Evolutionary conservation across 2,888 invertebrate species (phyloP), one percentile per base, ranked within the genome.

Genomic region (Cheilosia impressa): DNA sequence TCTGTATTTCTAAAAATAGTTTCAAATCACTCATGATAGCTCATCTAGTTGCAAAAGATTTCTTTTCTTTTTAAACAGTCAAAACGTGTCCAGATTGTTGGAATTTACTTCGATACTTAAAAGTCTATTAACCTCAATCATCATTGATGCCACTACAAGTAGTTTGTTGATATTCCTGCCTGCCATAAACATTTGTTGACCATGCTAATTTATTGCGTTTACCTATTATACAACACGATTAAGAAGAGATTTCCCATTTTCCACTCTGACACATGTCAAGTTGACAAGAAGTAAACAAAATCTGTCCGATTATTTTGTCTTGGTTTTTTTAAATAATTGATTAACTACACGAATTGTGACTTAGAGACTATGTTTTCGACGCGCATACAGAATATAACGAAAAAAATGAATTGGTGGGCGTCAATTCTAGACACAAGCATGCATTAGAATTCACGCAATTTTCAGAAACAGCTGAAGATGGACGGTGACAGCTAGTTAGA

Each of bases 221-320:
- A 24, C 9, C 22, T 13, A 52, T 10, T 17, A 47, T 6, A 17
- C 27, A 60, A 71, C 53, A 71, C 77, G 58, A 77, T 82, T 71
- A 58, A 71, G 41, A 22, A 63, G 19, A 57, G 10, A 45, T 69
- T 69, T 45, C 58, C 52, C 19, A 34, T 34, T 27, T 72, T 45
- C 17, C 55, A 13, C n/a, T 47, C 2, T 47, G 45, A 47, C 19
- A 47, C 17, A 47, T 17, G 45, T 22, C 24, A 52, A 47, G 17
- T n/a, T 2, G 17, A 47, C 45, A 47, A 47, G 19, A 47, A 47
- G 22, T 15, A 52, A 52, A 24, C 13, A 47, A 45, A 50, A 50
- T 50, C 9, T 50, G 17, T 10, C 5, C 1, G 9, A 50, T 9
- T 13, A 15, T 22, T 52, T 47, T 1, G 17, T 17, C 6, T n/a